Conservation (phyloP, 2,113 vertebrate species). For the Gyps fulvus region DNA sequence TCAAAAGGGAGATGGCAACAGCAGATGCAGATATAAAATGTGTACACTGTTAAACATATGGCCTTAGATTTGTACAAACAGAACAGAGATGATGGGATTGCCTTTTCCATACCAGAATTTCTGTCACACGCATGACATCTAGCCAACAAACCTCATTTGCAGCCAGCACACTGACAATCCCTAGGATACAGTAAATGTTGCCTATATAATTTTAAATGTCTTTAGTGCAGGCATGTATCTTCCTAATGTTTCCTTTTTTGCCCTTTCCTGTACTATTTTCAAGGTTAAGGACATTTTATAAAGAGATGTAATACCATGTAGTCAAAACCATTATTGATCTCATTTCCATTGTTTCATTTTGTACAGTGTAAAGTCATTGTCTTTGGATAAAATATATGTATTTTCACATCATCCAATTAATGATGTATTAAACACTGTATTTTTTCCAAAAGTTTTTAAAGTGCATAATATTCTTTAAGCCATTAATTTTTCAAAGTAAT, state of each 20-base stretch:
- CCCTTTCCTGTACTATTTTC: not conserved
- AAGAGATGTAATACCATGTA: not conserved
- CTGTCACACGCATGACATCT: not conserved
- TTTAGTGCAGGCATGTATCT: not conserved
- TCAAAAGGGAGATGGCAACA: constrained; percentile 8
- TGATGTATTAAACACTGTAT: not conserved
- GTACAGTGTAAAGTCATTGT: not conserved
- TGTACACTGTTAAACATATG: constrained; percentile 30
- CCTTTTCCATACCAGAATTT: not conserved
- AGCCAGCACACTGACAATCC: not conserved
- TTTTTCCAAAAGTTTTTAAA: not conserved
- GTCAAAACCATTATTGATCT: not conserved
- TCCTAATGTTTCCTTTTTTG: not conserved
- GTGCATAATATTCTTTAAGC: not conserved
- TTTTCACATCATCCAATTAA: not conserved
- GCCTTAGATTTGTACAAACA: not conserved
- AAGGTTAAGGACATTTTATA: not conserved
- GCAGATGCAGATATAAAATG: constrained; percentile 37
- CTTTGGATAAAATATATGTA: not conserved
- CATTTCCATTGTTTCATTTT: constrained; percentile 10
- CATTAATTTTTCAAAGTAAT: constrained; percentile 12
- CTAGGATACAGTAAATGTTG: not conserved
- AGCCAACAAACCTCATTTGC: not conserved
- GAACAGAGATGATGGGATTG: not conserved
- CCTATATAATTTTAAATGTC: not conserved